Percentiles rank a stretch among this genome's conserved stretches.
phyloP scores from a whole-genome alignment of 2,888 invertebrate species.

The Mesoligia furuncula region DNA sequence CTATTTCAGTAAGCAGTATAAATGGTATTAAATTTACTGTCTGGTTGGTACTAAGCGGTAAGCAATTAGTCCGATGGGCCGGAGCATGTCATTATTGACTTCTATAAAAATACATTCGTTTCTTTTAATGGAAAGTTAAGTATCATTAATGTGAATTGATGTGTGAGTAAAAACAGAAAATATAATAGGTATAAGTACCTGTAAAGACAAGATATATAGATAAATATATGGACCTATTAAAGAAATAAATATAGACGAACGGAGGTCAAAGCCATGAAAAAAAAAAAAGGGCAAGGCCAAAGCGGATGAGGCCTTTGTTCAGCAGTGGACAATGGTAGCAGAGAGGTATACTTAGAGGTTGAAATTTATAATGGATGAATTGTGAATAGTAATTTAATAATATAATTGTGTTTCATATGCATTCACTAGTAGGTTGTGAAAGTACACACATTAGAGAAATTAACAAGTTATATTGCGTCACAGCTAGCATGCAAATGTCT shows the following conservation, averaged over 20 bases:
- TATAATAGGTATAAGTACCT: neutral
- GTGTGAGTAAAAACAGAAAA: neutral
- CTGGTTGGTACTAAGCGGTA: neutral
- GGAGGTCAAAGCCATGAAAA: neutral
- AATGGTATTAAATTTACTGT: neutral
- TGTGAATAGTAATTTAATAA: neutral
- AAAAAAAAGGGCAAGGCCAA: no score
- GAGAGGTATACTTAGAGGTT: neutral
- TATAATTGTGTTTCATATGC: neutral
- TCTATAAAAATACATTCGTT: neutral
- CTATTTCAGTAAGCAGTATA: neutral
- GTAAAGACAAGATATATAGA: no score
- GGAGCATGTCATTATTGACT: constrained; percentile 4
- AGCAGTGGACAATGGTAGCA: neutral
- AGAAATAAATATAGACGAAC: neutral
- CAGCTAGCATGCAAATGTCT: neutral
- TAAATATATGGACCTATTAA: neutral
- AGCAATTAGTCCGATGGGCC: neutral
- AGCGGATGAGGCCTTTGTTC: neutral
- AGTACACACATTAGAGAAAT: constrained; percentile 26
- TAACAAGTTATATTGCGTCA: neutral
- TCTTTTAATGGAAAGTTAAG: neutral
- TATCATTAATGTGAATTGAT: neutral
- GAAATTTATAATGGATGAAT: neutral
- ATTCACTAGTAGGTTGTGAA: neutral